Evolutionary conservation across 92 coral and sea anemone genomes (phyloP).

Genomic region (Zoanthus sansibaricus): DNA sequence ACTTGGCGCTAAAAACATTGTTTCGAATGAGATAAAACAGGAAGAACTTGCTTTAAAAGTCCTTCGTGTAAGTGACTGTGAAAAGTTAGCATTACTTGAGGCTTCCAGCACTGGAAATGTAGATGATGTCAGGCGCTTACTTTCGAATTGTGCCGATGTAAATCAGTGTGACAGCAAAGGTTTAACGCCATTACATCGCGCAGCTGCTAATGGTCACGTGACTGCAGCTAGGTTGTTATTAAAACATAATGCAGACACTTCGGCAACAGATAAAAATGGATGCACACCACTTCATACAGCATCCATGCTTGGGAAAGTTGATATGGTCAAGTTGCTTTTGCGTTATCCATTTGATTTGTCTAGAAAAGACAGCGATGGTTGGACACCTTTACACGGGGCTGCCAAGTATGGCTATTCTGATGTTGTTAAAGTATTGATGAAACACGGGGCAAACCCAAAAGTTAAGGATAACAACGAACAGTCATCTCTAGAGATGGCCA

Average conservation of each 20-base stretch:
- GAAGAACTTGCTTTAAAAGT: conserved; percentile 8
- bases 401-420: conserved; percentile 35
- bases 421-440: conserved; percentile 1
- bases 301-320: conserved; percentile 36
- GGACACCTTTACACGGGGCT: conserved; percentile 39
- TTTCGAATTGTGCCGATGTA: conserved; percentile 13
- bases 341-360: conserved; percentile 36
- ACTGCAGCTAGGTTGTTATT: background rate
- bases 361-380: conserved; percentile 23
- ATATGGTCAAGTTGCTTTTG: conserved; percentile 11
- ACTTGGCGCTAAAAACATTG: background rate
- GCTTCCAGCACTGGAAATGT: conserved; percentile 21
- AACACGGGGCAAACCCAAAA: conserved; percentile 42
- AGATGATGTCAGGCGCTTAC: conserved; percentile 12
- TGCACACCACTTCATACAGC: conserved; percentile 37
- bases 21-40: background rate
- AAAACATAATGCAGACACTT: conserved; percentile 14
- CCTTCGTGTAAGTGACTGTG: conserved; percentile 22
- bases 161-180: conserved; percentile 25
- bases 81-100: conserved; percentile 14
- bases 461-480: conserved; percentile 24
- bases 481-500: conserved; percentile 40
- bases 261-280: conserved; percentile 21
- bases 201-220: conserved; percentile 5
- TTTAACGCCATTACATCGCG: conserved; percentile 8